Conservation (phyloP, 2,113 vertebrate species). For the Salvelinus sp. region DNA sequence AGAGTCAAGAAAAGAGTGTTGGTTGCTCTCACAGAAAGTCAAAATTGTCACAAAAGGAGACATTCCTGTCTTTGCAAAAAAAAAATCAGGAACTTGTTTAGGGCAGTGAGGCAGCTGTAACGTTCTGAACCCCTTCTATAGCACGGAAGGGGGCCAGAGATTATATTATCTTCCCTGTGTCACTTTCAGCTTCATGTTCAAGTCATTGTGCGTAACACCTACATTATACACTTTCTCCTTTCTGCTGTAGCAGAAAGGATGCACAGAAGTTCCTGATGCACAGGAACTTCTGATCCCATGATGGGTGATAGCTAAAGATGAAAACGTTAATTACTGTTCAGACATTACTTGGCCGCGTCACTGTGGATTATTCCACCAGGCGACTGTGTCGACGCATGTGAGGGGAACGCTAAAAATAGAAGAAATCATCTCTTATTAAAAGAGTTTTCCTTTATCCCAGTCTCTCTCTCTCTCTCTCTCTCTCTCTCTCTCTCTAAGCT, state of each 20-base stretch:
- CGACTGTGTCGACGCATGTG: constrained; percentile 45
- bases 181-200: constrained; percentile 55
- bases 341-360: constrained; percentile 52
- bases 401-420: constrained; percentile 64
- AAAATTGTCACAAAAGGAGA: too few relatives aligned
- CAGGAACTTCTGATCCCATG: constrained; percentile 59
- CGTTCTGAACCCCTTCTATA: too few relatives aligned
- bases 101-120: too few relatives aligned
- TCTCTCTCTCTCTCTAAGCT: constrained; percentile 6
- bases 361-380: constrained; percentile 63
- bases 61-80: too few relatives aligned
- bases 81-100: too few relatives aligned
- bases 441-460: constrained; percentile 27
- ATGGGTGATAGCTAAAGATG: constrained; percentile 68
- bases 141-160: too few relatives aligned
- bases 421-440: constrained; percentile 62
- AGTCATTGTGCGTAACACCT: constrained; percentile 51
- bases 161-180: too few relatives aligned
- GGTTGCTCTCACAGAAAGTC: too few relatives aligned
- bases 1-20: too few relatives aligned
- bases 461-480: constrained; percentile 33
- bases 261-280: constrained; percentile 26
- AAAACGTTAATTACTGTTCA: constrained; percentile 58
- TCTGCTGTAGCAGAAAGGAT: constrained; percentile 18
- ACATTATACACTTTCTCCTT: constrained; percentile 50